A percentile compares a stretch with the other conserved stretches of the same genome.
Evolutionary conservation across 1,140 invertebrate species (phyloP).

Genomic region (Drepana arcuata): DNA sequence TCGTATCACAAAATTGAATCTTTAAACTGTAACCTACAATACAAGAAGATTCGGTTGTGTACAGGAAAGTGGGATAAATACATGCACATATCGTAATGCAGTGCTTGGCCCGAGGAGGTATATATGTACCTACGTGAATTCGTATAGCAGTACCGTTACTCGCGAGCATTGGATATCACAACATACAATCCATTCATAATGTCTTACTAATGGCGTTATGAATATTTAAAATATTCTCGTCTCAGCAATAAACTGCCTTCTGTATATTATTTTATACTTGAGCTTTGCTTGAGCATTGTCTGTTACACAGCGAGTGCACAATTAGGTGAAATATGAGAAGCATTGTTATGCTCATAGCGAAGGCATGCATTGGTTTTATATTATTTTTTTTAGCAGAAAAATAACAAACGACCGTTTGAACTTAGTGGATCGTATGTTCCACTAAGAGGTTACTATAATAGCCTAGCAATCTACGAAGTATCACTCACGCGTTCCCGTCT

Average conservation of each 20-base stretch:
- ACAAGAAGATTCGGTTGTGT: conserved; percentile 10
- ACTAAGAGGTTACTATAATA: too few species aligned
- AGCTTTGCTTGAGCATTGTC: conserved; percentile 19
- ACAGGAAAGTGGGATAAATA: too few species aligned
- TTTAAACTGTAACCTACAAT: conserved; percentile 35
- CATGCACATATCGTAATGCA: too few species aligned
- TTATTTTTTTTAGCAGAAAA: too few species aligned
- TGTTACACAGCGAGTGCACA: conserved; percentile 41
- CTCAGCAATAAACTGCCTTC: conserved; percentile 14
- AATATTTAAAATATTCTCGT: conserved; percentile 20
- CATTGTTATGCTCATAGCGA: too few species aligned
- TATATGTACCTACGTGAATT: conserved; percentile 4
- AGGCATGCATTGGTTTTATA: too few species aligned
- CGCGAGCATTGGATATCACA: background rate
- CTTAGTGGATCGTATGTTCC: too few species aligned
- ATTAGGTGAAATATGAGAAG: conserved; percentile 30
- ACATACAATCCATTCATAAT: conserved; percentile 19
- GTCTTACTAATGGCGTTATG: conserved; percentile 17
- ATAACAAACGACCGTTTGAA: too few species aligned
- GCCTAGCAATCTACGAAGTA: too few species aligned
- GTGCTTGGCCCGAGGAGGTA: too few species aligned
- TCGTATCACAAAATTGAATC: conserved; percentile 59
- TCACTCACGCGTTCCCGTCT: too few species aligned
- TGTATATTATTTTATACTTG: conserved; percentile 18
- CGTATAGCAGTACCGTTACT: background rate